Evolutionary conservation across 2,113 vertebrate species (phyloP), one percentile per base, ranked within the genome.

Genomic region (Gambusia holbrooki): DNA sequence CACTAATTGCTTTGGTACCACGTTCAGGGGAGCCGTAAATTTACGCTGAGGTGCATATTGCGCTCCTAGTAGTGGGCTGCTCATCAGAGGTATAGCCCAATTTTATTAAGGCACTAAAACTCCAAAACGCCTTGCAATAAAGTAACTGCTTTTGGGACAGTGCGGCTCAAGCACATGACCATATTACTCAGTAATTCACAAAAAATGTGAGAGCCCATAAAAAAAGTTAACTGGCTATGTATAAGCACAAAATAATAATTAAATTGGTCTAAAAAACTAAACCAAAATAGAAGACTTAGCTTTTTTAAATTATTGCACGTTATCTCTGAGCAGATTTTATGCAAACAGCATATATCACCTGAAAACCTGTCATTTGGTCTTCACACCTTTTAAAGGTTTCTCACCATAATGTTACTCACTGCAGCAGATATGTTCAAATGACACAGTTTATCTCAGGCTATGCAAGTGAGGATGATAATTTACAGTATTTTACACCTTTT

Each of bases 1-100:
- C 91, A 94, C 91, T 93, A 94, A 94, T 93, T 94, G 93, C 93
- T 86, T 94, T 87, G 88, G 92, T 92, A 94, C 93, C 90, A 91
- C 90, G 88, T 92, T 93, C 92, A 69, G 64, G 89, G 91, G 93
- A 90, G 86, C 88, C 69, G 83, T 94, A 94, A 92, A 94, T 94
- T 94, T 92, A 35, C 78, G 88, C 77, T 61, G 82, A 91, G 88
- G 88, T 90, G 85, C 93, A 90, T 90, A 86, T 82, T 93, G 90
- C 75, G 72, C 83, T 84, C 88, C 87, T 83, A 87, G 82, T 76
- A 77, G 84, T 83, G 54, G 54, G 87, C 79, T 84, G 83, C 90
- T 90, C 77, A 87, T 90, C 85, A 84, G 76, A 84, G 87, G 83
- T 87, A 88, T 69, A 73, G 87, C 79, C 78, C 80, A 84, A 69